These are phyloP conservation scores for Plebejus melissa DNA, from an alignment of 2,888 invertebrate genomes.

Conservation along the genomic window DNA sequence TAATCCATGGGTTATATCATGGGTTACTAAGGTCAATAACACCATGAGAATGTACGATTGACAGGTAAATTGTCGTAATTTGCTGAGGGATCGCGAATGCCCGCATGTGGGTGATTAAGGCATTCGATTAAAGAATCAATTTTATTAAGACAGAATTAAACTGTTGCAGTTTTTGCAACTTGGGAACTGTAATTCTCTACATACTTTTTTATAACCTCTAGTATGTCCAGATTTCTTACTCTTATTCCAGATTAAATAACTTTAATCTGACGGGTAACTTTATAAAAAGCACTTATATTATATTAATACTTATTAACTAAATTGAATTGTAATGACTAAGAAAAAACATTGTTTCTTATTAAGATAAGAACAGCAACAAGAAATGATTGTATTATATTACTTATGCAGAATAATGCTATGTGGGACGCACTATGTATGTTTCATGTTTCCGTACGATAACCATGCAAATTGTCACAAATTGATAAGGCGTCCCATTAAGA, in stretches of 20 bases:
- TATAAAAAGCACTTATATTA: no score
- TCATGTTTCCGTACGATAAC: slow-evolving; percentile 61
- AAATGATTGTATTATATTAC: not conserved
- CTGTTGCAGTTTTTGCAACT: not conserved
- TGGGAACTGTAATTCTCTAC: not conserved
- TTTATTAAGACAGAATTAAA: slow-evolving; percentile 3
- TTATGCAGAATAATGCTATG: slow-evolving; percentile 45
- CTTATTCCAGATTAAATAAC: not conserved
- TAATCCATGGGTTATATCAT: slow-evolving; percentile 17
- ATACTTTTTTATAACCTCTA: not conserved
- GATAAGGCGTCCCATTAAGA: slow-evolving; percentile 34
- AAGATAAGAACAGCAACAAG: not conserved
- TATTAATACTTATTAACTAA: no score
- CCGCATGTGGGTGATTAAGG: slow-evolving; percentile 50
- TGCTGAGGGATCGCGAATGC: slow-evolving; percentile 48
- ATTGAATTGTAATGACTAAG: not conserved
- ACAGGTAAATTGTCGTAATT: slow-evolving; percentile 35
- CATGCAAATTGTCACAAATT: slow-evolving; percentile 55
- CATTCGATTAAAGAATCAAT: slow-evolving; percentile 32
- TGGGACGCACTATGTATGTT: slow-evolving; percentile 46
- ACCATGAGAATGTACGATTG: slow-evolving; percentile 7
- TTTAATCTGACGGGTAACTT: not conserved
- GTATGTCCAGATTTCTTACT: not conserved
- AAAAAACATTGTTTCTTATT: not conserved
- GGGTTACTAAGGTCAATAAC: not conserved